These are phyloP conservation scores for Agrilus cyanescens DNA, from an alignment of 2,888 invertebrate species.

Conservation along the genomic window DNA sequence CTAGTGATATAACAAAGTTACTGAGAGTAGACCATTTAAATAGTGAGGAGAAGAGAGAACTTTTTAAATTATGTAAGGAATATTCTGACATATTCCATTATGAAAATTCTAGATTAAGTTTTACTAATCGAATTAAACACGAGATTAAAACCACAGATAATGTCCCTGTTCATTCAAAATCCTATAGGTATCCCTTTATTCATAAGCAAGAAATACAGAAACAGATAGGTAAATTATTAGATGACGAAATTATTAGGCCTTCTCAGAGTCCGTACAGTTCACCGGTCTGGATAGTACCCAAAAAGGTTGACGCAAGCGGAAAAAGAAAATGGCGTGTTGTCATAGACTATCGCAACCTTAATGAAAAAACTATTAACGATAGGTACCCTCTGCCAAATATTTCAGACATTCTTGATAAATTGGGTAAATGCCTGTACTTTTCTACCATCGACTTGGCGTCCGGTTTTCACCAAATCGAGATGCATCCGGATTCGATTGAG, in stretches of 20 bases:
- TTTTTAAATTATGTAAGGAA: too few species aligned
- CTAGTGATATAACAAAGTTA: too few species aligned
- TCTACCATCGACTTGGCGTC: slow-evolving; percentile 22
- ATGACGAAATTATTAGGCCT: slow-evolving; percentile 3
- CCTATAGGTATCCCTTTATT: too few species aligned
- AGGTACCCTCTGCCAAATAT: slow-evolving; percentile 18
- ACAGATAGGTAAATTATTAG: too few species aligned
- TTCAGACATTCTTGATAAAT: slow-evolving; percentile 22
- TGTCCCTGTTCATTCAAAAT: too few species aligned
- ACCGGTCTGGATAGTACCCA: background rate
- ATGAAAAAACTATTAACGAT: slow-evolving; percentile 6
- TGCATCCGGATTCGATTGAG: slow-evolving; percentile 15
- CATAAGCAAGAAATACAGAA: too few species aligned
- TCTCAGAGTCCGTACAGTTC: slow-evolving; percentile 4
- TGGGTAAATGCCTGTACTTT: slow-evolving; percentile 23
- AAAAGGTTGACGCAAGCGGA: slow-evolving; percentile 2
- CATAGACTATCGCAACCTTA: slow-evolving; percentile 2
- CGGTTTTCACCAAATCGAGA: slow-evolving; percentile 25
- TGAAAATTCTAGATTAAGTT: background rate
- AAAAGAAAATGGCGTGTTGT: slow-evolving; percentile 4
- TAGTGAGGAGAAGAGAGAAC: too few species aligned
- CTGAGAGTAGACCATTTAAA: too few species aligned
- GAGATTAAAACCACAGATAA: background rate
- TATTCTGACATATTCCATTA: too few species aligned
- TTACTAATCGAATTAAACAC: background rate